phyloP scores from a whole-genome alignment of 2,113 vertebrate species.

The Ciconia maguari region DNA sequence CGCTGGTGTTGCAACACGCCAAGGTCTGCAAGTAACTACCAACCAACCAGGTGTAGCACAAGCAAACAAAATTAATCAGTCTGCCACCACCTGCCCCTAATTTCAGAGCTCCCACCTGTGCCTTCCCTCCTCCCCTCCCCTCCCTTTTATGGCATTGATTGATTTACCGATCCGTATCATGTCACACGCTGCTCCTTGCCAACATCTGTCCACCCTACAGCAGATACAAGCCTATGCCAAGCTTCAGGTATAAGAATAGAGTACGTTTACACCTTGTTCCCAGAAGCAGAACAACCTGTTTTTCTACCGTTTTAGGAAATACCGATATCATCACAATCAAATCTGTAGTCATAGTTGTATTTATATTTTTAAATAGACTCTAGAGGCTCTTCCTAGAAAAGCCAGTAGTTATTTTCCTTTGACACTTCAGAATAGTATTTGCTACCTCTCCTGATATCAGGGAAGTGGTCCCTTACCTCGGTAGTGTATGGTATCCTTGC shows the following conservation, averaged over 20 bases:
- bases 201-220: neutral
- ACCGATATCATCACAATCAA: neutral
- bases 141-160: neutral
- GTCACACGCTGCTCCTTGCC: neutral
- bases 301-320: neutral
- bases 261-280: neutral
- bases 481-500: conserved; percentile 93
- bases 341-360: neutral
- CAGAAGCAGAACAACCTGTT: neutral
- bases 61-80: neutral
- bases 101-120: neutral
- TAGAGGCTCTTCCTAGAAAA: neutral
- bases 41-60: neutral
- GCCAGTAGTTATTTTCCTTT: neutral
- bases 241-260: neutral
- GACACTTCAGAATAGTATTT: neutral
- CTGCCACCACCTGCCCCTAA: neutral
- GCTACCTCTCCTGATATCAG: neutral
- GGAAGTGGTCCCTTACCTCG: conserved; percentile 75
- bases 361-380: neutral
- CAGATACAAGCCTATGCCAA: neutral
- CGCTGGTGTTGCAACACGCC: neutral
- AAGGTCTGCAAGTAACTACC: neutral
- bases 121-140: neutral
- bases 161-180: neutral